Conservation (phyloP, 1,140 invertebrate species). For the Sycobia sp. region DNA sequence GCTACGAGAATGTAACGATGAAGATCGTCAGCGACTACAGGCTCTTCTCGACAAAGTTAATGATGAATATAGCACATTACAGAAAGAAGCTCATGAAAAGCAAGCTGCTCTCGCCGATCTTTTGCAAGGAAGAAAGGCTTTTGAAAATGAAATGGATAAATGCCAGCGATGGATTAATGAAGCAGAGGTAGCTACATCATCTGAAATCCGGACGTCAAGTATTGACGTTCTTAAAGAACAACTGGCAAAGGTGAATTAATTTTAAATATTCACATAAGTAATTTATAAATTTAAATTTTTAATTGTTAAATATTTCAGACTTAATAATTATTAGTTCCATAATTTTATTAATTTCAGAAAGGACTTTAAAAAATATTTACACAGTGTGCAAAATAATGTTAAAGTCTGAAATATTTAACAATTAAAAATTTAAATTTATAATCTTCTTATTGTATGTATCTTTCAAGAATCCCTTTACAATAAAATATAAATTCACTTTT, state of each 20-base stretch:
- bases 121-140: constrained; percentile 75
- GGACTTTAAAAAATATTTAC: not conserved
- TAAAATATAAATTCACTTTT: constrained; percentile 27
- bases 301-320: not conserved
- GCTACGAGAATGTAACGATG: constrained; percentile 79
- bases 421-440: not conserved
- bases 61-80: constrained; percentile 72
- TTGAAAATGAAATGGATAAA: constrained; percentile 80
- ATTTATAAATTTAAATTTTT: not conserved
- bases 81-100: constrained; percentile 75
- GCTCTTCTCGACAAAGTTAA: constrained; percentile 70
- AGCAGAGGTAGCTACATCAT: constrained; percentile 81
- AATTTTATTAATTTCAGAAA: too few species aligned
- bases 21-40: constrained; percentile 71
- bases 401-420: not conserved
- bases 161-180: constrained; percentile 85
- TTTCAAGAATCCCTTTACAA: not conserved
- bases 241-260: constrained; percentile 67
- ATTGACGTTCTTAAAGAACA: constrained; percentile 85
- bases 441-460: not conserved
- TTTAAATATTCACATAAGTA: not conserved
- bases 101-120: constrained; percentile 74
- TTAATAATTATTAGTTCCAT: too few species aligned
- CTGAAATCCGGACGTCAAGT: constrained; percentile 77
- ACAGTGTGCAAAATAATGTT: not conserved